Base-by-base conservation (phyloP, 2,888 invertebrate species). In the Hedya salicella region DNA sequence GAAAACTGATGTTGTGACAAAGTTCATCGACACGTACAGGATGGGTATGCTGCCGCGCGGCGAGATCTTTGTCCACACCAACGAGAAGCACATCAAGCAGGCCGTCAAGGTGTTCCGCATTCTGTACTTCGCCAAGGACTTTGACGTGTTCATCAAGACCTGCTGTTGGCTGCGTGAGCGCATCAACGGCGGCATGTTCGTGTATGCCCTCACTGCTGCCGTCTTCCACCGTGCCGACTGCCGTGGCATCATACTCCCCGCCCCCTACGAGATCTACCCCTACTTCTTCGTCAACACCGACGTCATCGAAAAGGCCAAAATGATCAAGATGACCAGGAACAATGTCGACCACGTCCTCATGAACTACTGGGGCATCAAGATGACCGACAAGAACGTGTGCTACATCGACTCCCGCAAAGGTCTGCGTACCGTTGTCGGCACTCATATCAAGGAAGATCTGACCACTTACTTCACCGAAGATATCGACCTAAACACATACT, bases 251-350 rank as follows among this genome's bases (percentile, higher is more conserved):
- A 90, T 94, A 50, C 82, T 96, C 19, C 96, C 96, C 21, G 93
- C 96, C 25, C 94, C 94, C 46, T 96, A 96, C 80, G 97, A 97
- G 86, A 94, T 96, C 82, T 94, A 95, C 86, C 97, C 97, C 2
- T 94, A 95, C 83, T 94, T 94, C 87, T 96, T 96, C 92, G 94
- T 96, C 80, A 95, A 95, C 86, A 89, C 94, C 74, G 94, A 95
- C 76, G 92, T 95, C 75, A 95, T 96, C 73, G 93, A 95, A 77
- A 93, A 95, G 76, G 95, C 95, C 0, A 93, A 94, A 75, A 89
- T 93, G 81, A 91, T 95, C 84, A 94, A 94, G 79, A 93, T 94
- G 91, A 93, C 94, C 74, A 94, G 94, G 57, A 94, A 93, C 39
- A 89, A 90, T 69, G 80, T 88, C 36, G 91, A 94, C 75, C 93